A percentile compares a stretch with the other conserved stretches of the same genome.
Evolutionary conservation across 2,888 invertebrate species (phyloP).

Genomic region (Coelopa pilipes): DNA sequence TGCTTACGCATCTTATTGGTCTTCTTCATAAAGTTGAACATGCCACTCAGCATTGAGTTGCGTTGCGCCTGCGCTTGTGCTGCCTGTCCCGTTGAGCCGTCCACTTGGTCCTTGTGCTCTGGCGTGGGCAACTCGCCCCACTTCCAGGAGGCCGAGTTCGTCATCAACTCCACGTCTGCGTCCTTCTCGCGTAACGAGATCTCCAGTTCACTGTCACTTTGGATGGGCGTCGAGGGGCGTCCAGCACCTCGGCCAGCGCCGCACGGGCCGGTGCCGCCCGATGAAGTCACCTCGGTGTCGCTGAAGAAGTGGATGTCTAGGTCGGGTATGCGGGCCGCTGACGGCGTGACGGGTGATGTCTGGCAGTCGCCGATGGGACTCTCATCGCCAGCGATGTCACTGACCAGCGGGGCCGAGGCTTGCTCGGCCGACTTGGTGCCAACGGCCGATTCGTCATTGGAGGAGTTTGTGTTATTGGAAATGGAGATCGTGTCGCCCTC

Average conservation of each 20-base stretch:
- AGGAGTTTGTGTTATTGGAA: conserved; percentile 57
- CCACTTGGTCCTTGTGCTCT: conserved; percentile 50
- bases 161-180: conserved; percentile 53
- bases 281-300: conserved; percentile 87
- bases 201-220: conserved; percentile 96
- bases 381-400: conserved; percentile 55
- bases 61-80: conserved; percentile 62
- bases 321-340: conserved; percentile 67
- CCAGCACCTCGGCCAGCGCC: conserved; percentile 68
- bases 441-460: conserved; percentile 58
- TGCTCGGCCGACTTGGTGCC: conserved; percentile 22
- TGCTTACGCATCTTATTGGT: conserved; percentile 73
- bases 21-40: conserved; percentile 93
- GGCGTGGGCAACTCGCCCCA: conserved; percentile 86
- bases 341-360: conserved; percentile 61
- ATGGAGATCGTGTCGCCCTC: conserved; percentile 56
- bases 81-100: conserved; percentile 47
- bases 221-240: conserved; percentile 84
- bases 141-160: conserved; percentile 76
- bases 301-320: conserved; percentile 90
- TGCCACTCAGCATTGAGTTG: conserved; percentile 85
- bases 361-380: conserved; percentile 53
- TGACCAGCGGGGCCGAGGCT: conserved; percentile 34
- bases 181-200: conserved; percentile 68
- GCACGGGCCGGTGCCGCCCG: conserved; percentile 74